Evolutionary conservation across 2,797 vertebrate species (phyloP).

Genomic region (Melopsittacus undulatus): DNA sequence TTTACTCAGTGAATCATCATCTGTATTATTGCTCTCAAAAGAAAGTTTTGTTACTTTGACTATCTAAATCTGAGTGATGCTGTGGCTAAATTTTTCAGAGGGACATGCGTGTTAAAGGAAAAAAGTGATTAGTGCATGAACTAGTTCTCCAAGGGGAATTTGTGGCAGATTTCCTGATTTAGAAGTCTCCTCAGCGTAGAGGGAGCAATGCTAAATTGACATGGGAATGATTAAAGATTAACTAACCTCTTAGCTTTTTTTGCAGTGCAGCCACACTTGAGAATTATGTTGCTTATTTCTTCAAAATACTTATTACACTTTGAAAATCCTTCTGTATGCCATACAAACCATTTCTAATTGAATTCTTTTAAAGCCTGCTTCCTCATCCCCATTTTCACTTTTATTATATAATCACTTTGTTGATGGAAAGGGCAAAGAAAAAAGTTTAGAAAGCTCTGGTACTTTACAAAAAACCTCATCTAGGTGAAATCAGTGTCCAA

Average conservation of each 20-base stretch:
- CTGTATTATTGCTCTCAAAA: background rate
- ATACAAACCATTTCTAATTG: background rate
- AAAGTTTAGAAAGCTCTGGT: background rate
- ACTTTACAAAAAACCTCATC: background rate
- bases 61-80: background rate
- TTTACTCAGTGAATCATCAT: slow-evolving; percentile 13
- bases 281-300: slow-evolving; percentile 19
- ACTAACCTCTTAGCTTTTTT: slow-evolving; percentile 16
- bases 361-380: slow-evolving; percentile 1
- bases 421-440: background rate
- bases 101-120: background rate
- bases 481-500: background rate
- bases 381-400: background rate
- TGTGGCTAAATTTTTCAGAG: slow-evolving; percentile 28
- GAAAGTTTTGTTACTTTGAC: background rate
- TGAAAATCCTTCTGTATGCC: background rate
- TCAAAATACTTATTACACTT: slow-evolving; percentile 7
- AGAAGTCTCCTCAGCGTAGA: background rate
- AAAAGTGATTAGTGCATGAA: slow-evolving; percentile 38
- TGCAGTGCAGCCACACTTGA: background rate
- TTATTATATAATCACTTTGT: background rate
- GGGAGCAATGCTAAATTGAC: slow-evolving; percentile 6
- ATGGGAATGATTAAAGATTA: slow-evolving; percentile 50
- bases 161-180: slow-evolving; percentile 40
- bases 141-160: slow-evolving; percentile 29